These are phyloP conservation scores for Neodiprion virginianus DNA, from an alignment of 1,140 invertebrate species.

Conservation along the genomic window DNA sequence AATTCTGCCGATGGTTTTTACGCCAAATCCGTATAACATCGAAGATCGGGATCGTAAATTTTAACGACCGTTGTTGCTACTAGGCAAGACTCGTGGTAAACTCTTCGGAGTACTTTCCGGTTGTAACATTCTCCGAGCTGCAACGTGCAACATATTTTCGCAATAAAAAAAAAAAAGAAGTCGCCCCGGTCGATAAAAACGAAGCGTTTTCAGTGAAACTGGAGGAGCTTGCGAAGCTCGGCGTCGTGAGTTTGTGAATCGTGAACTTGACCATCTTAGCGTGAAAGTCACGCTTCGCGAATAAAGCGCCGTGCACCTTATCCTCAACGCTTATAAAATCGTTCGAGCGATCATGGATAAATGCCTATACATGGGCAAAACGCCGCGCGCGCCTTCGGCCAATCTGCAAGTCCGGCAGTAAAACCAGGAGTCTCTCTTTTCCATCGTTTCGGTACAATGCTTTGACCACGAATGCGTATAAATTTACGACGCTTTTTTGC, in stretches of 20 bases:
- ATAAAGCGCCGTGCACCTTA: neutral
- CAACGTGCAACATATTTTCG: neutral
- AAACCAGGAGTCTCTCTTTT: neutral
- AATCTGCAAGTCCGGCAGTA: neutral
- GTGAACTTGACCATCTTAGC: neutral
- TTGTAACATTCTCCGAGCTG: too few species aligned
- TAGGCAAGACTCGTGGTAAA: too few species aligned
- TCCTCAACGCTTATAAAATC: neutral
- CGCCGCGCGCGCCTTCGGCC: neutral
- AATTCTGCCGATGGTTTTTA: too few species aligned
- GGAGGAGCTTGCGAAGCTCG: too few species aligned
- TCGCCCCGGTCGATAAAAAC: neutral
- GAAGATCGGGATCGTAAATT: too few species aligned
- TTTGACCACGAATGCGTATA: neutral
- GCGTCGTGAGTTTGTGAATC: neutral
- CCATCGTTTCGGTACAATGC: neutral
- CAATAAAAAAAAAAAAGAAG: neutral
- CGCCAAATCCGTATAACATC: too few species aligned
- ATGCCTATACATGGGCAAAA: neutral
- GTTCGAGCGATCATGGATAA: neutral
- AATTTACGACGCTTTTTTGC: neutral
- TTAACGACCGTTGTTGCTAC: too few species aligned
- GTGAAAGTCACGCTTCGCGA: conserved; percentile 17
- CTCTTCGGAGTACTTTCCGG: too few species aligned
- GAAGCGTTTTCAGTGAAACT: neutral